Conservation (phyloP, 1,140 invertebrate genomes). For the Aphelenchoides besseyi region DNA sequence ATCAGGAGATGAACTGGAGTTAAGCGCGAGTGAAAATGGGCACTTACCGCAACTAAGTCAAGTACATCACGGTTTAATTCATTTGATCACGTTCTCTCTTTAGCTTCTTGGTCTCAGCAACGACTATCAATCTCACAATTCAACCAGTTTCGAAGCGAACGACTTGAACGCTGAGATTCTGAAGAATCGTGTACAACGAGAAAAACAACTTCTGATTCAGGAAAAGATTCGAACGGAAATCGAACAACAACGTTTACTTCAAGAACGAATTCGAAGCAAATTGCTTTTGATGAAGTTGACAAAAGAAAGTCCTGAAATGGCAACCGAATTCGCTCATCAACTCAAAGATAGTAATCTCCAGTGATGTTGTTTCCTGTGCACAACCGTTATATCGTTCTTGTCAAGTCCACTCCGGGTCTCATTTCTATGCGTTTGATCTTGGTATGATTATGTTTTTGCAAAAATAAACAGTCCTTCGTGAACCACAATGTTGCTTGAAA, state of each 20-base stretch:
- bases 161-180: background rate
- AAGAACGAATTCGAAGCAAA: constrained; percentile 6
- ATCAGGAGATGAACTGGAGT: background rate
- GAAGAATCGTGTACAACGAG: constrained; percentile 13
- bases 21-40: background rate
- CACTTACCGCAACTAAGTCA: background rate
- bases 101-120: background rate
- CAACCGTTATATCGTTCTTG: too few species aligned
- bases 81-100: background rate
- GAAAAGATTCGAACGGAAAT: constrained; percentile 17
- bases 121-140: background rate
- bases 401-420: too few species aligned
- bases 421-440: too few species aligned
- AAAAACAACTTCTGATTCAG: background rate
- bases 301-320: background rate
- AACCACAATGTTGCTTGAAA: too few species aligned
- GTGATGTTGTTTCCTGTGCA: too few species aligned
- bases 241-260: constrained; percentile 10
- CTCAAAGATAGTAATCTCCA: too few species aligned
- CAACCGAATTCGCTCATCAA: background rate
- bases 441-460: too few species aligned
- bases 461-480: too few species aligned
- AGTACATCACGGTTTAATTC: background rate
- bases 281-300: background rate
- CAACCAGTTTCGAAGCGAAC: background rate